phyloP scores from a whole-genome alignment of 2,797 vertebrate genomes.

The Tragelaphus eurycerus region DNA sequence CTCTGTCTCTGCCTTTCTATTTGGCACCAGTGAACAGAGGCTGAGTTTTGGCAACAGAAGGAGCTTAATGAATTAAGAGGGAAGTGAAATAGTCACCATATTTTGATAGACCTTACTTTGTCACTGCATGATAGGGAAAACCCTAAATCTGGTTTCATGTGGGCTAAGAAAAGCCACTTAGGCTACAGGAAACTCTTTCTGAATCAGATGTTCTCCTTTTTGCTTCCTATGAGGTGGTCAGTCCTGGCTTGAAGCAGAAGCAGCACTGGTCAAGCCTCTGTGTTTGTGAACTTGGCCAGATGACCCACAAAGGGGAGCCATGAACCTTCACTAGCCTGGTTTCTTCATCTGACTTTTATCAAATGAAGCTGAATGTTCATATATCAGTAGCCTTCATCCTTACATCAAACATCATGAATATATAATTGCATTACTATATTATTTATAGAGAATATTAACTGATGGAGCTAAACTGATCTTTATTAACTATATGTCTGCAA shows the following conservation, averaged over 20 bases:
- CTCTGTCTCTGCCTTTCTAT: background rate
- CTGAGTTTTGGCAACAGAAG: background rate
- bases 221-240: background rate
- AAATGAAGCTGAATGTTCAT: background rate
- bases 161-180: background rate
- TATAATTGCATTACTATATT: background rate
- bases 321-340: background rate
- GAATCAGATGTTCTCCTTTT: background rate
- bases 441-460: background rate
- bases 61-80: background rate
- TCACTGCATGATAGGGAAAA: background rate
- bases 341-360: background rate
- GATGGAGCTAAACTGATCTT: background rate
- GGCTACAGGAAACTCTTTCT: background rate
- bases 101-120: background rate
- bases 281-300: background rate
- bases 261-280: background rate
- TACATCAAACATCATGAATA: background rate
- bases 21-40: background rate
- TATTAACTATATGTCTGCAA: background rate
- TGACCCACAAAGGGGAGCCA: background rate
- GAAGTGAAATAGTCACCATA: background rate
- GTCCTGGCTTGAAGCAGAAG: background rate
- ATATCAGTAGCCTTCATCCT: background rate
- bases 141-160: background rate